phyloP scores from a whole-genome alignment of 2,113 vertebrate species.

The Empidonax traillii region DNA sequence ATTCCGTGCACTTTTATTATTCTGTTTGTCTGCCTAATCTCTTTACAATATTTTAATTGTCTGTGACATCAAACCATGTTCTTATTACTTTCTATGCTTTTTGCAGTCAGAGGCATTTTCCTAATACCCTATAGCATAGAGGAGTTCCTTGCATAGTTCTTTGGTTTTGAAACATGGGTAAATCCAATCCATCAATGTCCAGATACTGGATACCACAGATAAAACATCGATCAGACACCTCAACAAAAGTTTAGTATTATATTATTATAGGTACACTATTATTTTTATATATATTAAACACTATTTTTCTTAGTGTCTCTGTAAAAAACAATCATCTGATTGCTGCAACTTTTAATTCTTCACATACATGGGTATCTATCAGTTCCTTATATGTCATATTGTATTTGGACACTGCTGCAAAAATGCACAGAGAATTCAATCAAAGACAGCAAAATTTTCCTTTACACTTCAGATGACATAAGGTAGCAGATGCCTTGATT shows the following conservation, averaged over 20 bases:
- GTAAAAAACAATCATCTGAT: background rate
- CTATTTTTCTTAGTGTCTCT: background rate
- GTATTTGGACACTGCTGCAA: background rate
- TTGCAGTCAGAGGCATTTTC: background rate
- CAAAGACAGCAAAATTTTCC: background rate
- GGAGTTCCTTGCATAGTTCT: background rate
- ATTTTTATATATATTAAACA: background rate
- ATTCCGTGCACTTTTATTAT: background rate
- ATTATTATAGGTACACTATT: background rate
- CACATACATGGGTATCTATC: fast-evolving
- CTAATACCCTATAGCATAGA: background rate
- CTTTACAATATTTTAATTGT: background rate
- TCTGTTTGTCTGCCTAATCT: background rate
- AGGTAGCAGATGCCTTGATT: constrained; percentile 32
- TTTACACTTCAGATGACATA: background rate
- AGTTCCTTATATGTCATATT: background rate
- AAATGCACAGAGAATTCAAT: background rate
- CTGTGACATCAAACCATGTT: background rate
- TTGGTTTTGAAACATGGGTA: background rate
- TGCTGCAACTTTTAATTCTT: background rate
- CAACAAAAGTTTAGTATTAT: background rate
- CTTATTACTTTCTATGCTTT: background rate
- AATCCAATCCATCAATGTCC: background rate
- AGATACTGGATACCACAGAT: background rate
- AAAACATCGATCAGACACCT: background rate